Percentiles rank a stretch among this genome's conserved stretches.
Conservation (phyloP, 2,113 vertebrate genomes). For the Scytalopus superciliaris region DNA sequence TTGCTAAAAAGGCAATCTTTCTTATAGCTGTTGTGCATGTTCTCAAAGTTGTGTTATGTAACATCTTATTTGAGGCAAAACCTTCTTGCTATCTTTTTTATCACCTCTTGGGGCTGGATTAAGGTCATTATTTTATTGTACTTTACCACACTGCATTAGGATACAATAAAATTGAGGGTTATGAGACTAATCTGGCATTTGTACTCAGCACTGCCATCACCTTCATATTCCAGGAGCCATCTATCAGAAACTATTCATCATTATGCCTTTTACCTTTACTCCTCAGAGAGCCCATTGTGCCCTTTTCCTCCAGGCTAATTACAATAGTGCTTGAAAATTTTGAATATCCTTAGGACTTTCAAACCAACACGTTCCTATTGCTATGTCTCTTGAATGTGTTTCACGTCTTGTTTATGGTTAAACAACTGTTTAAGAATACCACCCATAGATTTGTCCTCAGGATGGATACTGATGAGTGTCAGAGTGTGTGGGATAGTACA, state of each 20-base stretch:
- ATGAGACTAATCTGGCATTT: background rate
- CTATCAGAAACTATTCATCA: background rate
- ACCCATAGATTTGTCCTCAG: background rate
- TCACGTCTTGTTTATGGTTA: background rate
- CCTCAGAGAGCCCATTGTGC: background rate
- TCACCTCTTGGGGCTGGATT: background rate
- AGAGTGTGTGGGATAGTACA: background rate
- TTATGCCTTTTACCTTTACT: background rate
- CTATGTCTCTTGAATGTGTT: background rate
- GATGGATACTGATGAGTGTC: background rate
- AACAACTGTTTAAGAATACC: background rate
- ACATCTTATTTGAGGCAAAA: background rate
- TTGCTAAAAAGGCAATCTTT: background rate
- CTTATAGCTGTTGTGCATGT: background rate
- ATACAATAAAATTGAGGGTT: background rate
- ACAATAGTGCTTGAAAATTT: fast-evolving
- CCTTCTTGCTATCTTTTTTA: fast-evolving
- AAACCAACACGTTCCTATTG: background rate
- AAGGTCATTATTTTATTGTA: background rate
- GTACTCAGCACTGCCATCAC: background rate
- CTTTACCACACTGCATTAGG: background rate
- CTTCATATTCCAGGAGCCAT: background rate
- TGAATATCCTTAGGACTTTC: background rate
- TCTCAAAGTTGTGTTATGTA: background rate
- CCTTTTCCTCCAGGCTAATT: background rate